Percentiles rank a stretch among this genome's conserved stretches.
Evolutionary conservation across 2,113 vertebrate genomes (phyloP).

Genomic region (Lichenostomus cassidix): DNA sequence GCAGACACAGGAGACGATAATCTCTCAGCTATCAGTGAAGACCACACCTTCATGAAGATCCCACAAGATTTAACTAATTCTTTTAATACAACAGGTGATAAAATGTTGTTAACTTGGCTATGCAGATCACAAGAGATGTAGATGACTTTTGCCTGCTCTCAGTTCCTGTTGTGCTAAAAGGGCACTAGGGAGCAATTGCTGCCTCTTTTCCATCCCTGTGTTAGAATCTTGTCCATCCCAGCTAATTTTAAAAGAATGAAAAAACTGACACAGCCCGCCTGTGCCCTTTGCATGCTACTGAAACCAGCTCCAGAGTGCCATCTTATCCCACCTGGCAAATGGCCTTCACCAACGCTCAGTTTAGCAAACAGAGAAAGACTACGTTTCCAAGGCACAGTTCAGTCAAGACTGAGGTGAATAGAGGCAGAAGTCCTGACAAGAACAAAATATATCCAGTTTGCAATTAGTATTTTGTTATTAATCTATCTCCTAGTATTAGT

Average conservation of each 20-base stretch:
- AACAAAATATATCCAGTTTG: not conserved
- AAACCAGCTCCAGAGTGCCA: not conserved
- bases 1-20: not conserved
- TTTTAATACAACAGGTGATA: not conserved
- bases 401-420: not conserved
- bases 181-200: not conserved
- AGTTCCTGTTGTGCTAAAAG: not conserved
- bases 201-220: not conserved
- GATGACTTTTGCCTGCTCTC: not conserved
- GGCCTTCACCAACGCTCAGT: rapidly evolving
- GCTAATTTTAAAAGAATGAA: not conserved
- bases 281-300: not conserved
- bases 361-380: not conserved
- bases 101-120: not conserved
- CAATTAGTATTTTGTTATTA: not conserved
- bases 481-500: not conserved
- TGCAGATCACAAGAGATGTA: not conserved
- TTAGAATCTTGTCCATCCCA: not conserved
- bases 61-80: not conserved
- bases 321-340: not conserved
- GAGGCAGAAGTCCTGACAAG: not conserved
- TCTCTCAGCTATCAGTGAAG: not conserved
- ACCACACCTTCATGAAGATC: not conserved
- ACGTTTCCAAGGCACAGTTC: not conserved
- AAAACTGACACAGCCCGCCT: rapidly evolving